Evolutionary conservation across 2,888 invertebrate genomes (phyloP).

Genomic region (Boloria selene): DNA sequence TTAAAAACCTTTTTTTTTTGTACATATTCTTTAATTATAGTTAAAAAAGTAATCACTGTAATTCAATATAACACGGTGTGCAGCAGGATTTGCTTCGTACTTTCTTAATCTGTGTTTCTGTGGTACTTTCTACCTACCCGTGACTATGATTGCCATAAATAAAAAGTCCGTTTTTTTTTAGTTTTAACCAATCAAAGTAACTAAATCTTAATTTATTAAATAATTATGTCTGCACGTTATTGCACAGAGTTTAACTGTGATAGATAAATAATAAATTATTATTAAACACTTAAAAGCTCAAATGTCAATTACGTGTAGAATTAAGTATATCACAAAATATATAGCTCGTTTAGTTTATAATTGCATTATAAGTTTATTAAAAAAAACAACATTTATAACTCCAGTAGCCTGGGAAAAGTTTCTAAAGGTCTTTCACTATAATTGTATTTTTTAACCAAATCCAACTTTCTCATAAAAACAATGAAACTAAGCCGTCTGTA

Average conservation of each 20-base stretch:
- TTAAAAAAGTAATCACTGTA: too few species aligned
- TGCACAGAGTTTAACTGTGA: too few species aligned
- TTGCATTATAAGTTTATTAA: neutral
- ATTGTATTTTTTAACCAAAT: constrained; percentile 10
- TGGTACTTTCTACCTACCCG: too few species aligned
- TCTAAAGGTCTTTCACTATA: constrained; percentile 2
- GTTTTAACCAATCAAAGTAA: too few species aligned
- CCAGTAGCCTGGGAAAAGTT: constrained; percentile 16
- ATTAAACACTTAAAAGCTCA: neutral
- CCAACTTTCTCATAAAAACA: constrained; percentile 25
- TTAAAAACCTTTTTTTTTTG: constrained; percentile 1
- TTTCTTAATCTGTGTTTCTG: too few species aligned
- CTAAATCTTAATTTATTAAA: too few species aligned
- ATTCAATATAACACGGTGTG: too few species aligned
- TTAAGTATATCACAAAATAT: neutral
- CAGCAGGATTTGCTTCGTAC: too few species aligned
- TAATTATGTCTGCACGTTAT: too few species aligned
- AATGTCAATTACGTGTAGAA: neutral
- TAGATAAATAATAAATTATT: neutral
- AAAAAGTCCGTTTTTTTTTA: too few species aligned
- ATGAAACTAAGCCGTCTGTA: constrained; percentile 20
- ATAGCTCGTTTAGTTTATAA: neutral
- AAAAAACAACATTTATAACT: neutral
- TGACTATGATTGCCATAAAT: too few species aligned
- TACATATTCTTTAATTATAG: neutral